Conservation (phyloP, 2,113 vertebrate genomes). For the Pionites leucogaster region DNA sequence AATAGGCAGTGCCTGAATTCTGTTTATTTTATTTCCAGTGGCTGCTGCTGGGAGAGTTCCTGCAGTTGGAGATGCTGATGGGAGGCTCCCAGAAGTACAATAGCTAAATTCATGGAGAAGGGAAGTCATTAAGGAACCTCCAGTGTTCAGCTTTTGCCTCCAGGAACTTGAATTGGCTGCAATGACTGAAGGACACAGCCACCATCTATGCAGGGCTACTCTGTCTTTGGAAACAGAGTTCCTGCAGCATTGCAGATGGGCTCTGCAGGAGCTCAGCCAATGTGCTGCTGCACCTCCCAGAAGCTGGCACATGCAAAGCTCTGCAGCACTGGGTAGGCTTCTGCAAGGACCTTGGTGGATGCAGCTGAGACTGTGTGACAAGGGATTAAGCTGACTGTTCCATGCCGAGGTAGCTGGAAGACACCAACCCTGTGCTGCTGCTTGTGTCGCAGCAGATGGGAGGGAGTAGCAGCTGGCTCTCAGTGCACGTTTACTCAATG, state of each 20-base stretch:
- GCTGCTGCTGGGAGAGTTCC: slow-evolving; percentile 21
- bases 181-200: background rate
- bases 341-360: background rate
- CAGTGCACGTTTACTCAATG: background rate
- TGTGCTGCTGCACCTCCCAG: background rate
- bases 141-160: background rate
- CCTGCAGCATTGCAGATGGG: background rate
- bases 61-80: background rate
- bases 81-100: slow-evolving; percentile 17
- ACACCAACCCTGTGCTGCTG: background rate
- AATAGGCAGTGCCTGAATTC: slow-evolving; percentile 14
- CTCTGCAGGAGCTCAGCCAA: background rate
- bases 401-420: background rate
- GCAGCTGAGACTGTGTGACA: background rate
- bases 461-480: slow-evolving; percentile 15
- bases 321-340: background rate
- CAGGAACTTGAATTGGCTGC: background rate
- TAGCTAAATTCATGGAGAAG: background rate
- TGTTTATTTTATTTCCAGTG: slow-evolving; percentile 30
- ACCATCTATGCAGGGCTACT: background rate
- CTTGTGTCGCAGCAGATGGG: background rate
- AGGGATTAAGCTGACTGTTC: background rate
- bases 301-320: background rate
- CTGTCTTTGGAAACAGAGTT: background rate
- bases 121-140: slow-evolving; percentile 29